These are phyloP conservation scores for Tetragonula carbonaria DNA, from an alignment of 2,888 invertebrate species.

Conservation along the genomic window DNA sequence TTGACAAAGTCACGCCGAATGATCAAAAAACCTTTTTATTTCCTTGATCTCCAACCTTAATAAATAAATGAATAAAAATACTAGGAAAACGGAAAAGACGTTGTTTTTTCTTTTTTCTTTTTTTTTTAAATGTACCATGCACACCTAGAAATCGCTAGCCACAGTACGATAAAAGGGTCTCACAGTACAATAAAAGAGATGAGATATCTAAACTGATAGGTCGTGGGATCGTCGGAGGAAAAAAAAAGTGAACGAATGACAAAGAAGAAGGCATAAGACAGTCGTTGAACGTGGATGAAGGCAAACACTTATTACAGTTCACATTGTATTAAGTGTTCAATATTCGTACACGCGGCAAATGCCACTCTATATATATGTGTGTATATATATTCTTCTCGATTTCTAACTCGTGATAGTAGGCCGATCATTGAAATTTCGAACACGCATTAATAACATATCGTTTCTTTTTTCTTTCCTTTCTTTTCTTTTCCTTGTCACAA, in stretches of 20 bases:
- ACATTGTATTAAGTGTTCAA: constrained; percentile 63
- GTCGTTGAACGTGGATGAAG: constrained; percentile 26
- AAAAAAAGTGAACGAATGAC: background rate
- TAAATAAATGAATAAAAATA: background rate
- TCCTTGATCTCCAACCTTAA: background rate
- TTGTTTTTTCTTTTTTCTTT: background rate
- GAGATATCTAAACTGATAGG: background rate
- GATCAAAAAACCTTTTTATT: background rate
- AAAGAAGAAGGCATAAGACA: constrained; percentile 23
- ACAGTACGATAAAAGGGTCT: background rate
- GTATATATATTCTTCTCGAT: constrained; percentile 14
- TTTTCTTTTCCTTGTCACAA: constrained; percentile 71
- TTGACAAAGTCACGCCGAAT: background rate
- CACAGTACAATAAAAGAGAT: background rate
- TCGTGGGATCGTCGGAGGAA: background rate
- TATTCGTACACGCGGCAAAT: constrained; percentile 55
- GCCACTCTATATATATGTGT: constrained; percentile 28
- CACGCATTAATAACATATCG: constrained; percentile 74
- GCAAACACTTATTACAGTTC: constrained; percentile 63
- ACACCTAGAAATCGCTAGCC: background rate
- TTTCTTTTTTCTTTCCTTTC: constrained; percentile 4
- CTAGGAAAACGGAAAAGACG: background rate
- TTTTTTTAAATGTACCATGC: background rate
- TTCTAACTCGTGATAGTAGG: constrained; percentile 63
- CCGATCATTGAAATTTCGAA: constrained; percentile 67